These are phyloP conservation scores for mouse (Mus musculus) DNA, from an alignment of 2,113 vertebrate species.

Conservation along the genomic window GRCm39 chr16:82002001-82002500, in stretches of 20 bases:
- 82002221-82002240: not conserved
- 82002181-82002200: not conserved
- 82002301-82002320: not conserved
- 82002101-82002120: not conserved
- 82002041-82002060: not conserved
- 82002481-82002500: too few species aligned
- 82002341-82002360: not conserved
- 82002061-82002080: not conserved
- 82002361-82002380: not conserved
- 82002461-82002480: too few species aligned
- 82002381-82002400: not conserved
- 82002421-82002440: not conserved
- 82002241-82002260: not conserved
- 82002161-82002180: not conserved
- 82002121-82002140: not conserved
- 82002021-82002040: not conserved
- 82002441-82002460: too few species aligned
- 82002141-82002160: not conserved
- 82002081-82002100: not conserved
- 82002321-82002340: not conserved
- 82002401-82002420: too few species aligned
- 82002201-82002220: not conserved
- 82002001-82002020: not conserved
- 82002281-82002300: not conserved
- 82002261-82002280: not conserved